Evolutionary conservation across 2,888 invertebrate genomes (phyloP), one percentile per base, ranked within the genome.

Genomic region (Yponomeuta evonymella): DNA sequence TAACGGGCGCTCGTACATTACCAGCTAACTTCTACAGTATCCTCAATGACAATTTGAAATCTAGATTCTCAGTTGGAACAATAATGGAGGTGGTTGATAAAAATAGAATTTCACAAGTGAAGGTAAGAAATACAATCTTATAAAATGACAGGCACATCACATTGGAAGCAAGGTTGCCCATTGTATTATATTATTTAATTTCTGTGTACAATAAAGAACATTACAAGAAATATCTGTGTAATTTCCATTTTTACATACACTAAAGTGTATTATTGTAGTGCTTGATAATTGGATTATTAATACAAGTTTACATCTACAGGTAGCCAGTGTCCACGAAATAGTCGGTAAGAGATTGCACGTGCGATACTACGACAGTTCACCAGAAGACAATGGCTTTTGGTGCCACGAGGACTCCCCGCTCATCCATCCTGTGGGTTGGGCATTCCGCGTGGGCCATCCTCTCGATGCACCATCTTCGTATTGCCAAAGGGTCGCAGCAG

Each of bases 341-440:
- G 94, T 98, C 51, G 99, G 99, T 0, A 98, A 98, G 83, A 94
- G 99, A 71, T 93, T 99, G 72, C 97, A 97, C 79, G 95, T 99
- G 1, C 95, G 96, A 78, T 99, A 99, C 87, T 97, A 96, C 77
- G 97, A 97, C 79, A 95, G 96, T 73, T 93, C 95, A 12, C 94
- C 94, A 0, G 95, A 96, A 75, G 97, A 97, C 73, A 95, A 95
- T 76, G 97, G 98, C 4, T 99, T 99, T 85, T 99, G 98, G 98
- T 98, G 98, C 82, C 98, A 99, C 76, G 98, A 98, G 86, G 97
- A 97, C 82, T 98, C 98, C 0, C 97, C 98, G 0, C 93, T 99
- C 12, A 96, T 99, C 75, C 99, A 99, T 87, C 98, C 98, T 0
- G 97, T 98, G 1, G 98, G 98, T n/a, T 98, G 99, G 99, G 97